Evolutionary conservation across 2,113 vertebrate species (phyloP).

Genomic region (Felis catus): F.catus_Fca126_mat1.0 CM031411.1:55863501-55864000

Average conservation of each 20-base stretch:
- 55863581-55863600: background rate
- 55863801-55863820: background rate
- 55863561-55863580: background rate
- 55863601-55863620: background rate
- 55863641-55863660: background rate
- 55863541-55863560: background rate
- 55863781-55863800: background rate
- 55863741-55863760: background rate
- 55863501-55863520: background rate
- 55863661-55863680: background rate
- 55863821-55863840: background rate
- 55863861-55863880: background rate
- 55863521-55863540: background rate
- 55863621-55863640: background rate
- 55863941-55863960: background rate
- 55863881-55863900: background rate
- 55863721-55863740: background rate
- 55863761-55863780: background rate
- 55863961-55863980: background rate
- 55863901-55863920: background rate
- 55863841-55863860: background rate
- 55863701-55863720: background rate
- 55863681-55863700: background rate
- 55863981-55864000: background rate
- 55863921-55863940: background rate